Evolutionary conservation across 2,888 invertebrate genomes (phyloP).

Genomic region (Phaonia tiefii): DNA sequence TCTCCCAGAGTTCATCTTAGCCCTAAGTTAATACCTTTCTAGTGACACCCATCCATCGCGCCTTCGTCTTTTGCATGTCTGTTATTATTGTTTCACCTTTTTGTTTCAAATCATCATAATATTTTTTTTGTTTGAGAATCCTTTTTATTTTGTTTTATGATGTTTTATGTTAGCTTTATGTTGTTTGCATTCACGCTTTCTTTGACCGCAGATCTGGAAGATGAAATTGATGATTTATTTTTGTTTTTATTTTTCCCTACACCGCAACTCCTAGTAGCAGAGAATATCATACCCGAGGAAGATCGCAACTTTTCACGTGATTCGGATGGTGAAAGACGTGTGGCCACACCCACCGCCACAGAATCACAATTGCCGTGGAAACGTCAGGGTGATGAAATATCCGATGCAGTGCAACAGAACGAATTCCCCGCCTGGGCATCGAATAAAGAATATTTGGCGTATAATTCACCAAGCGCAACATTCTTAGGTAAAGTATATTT

Average conservation of each 20-base stretch:
- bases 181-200: conserved; percentile 36
- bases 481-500: conserved; percentile 86
- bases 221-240: conserved; percentile 21
- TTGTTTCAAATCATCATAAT: conserved; percentile 1
- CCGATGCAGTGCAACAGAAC: conserved; percentile 87
- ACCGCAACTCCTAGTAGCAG: conserved; percentile 77
- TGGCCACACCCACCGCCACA: conserved; percentile 92
- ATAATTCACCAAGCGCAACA: conserved; percentile 94
- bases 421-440: conserved; percentile 98
- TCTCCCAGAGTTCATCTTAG: too few species aligned
- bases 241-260: conserved; percentile 11
- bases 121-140: conserved; percentile 35
- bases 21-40: background rate
- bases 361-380: conserved; percentile 97
- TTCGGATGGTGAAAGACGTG: conserved; percentile 85
- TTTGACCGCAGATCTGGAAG: background rate
- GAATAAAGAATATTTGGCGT: conserved; percentile 95
- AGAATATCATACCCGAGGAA: conserved; percentile 78
- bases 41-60: background rate
- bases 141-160: conserved; percentile 24
- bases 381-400: conserved; percentile 88
- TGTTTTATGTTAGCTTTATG: conserved; percentile 62
- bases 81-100: too few species aligned
- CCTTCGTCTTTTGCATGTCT: conserved; percentile 26
- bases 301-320: conserved; percentile 77